Base-by-base conservation (phyloP, 92 coral and sea anemone genomes). In the Isaurus tuberculatus region DNA sequence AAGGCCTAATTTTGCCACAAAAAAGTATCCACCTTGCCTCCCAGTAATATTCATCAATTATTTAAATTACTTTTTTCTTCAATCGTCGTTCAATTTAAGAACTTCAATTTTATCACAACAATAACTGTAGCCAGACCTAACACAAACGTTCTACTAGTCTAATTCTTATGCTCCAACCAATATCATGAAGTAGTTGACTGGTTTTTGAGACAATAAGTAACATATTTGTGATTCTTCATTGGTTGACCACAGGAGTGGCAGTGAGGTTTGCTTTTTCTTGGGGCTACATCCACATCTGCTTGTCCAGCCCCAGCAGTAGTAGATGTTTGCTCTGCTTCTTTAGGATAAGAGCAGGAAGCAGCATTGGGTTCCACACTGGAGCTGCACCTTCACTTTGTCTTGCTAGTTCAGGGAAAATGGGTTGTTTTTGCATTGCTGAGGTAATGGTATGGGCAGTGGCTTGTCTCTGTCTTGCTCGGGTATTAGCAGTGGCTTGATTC, bases 381-480 rank as follows among this genome's bases (percentile, higher is more conserved):
- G 61, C 61, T 15, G 61, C 61, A 51, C 23, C 61, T 51, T 51
- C 61, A 51, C 61, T 51, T 51, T 51, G 51, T 44, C 51, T 44
- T 44, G 51, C 51, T 44, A 17, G 51, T 44, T 44, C 51, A 44
- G 51, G 51, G 51, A 44, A 44, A 44, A 17, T 44, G 51, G 51
- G 51, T 44, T 44, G 51, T 44, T 44, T 44, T 44, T 44, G 51
- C 51, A 44, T 17, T 51, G 61, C 61, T 51, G 61, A 51, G 61
- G 61, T 51, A 51, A 51, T 51, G 61, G 61, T 10, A 51, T 51
- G 61, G 51, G 61, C 61, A 51, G 61, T 51, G 61, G 61, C 1
- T 51, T 51, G 61, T 51, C 61, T 51, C 61, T 51, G 61, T 22
- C 61, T 51, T 51, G 61, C 61, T 51, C 61, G 61, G 61, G 61